These are phyloP conservation scores for Ramphastos sulfuratus DNA, from an alignment of 2,113 vertebrate species.

Conservation along the genomic window DNA sequence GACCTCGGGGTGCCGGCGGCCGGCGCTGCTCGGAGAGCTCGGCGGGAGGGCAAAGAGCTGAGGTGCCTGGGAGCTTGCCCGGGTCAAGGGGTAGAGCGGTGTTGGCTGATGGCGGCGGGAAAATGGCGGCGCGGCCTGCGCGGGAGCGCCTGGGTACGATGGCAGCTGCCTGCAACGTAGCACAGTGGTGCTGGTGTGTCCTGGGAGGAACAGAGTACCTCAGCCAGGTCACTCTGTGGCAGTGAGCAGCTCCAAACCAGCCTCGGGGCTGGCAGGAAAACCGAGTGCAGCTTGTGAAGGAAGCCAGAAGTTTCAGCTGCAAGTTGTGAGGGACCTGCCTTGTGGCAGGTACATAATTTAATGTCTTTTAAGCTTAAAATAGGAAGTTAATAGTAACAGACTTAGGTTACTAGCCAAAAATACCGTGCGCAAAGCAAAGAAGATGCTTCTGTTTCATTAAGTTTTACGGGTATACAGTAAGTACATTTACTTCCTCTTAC, in stretches of 20 bases:
- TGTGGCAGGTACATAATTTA: accelerated
- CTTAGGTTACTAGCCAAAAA: not conserved
- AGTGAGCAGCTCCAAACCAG: accelerated
- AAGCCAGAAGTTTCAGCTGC: not conserved
- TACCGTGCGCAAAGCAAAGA: accelerated
- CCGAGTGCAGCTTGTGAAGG: accelerated
- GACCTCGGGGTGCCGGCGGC: too few species aligned
- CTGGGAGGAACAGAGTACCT: accelerated
- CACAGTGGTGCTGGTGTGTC: accelerated
- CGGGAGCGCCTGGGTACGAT: accelerated
- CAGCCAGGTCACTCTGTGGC: accelerated
- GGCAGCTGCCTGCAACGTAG: accelerated
- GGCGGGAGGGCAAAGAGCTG: too few species aligned
- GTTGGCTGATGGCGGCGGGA: too few species aligned
- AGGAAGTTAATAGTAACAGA: not conserved
- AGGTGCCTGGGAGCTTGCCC: too few species aligned
- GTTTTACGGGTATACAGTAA: accelerated
- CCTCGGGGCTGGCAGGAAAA: not conserved
- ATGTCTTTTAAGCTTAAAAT: not conserved
- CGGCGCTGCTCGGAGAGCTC: too few species aligned
- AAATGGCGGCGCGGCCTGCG: not conserved
- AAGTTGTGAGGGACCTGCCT: accelerated
- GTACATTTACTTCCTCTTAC: accelerated
- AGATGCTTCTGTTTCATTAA: not conserved
- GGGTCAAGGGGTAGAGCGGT: not conserved